phyloP scores from a whole-genome alignment of 2,888 invertebrate species.

The Digitonthophagus gazella region DNA sequence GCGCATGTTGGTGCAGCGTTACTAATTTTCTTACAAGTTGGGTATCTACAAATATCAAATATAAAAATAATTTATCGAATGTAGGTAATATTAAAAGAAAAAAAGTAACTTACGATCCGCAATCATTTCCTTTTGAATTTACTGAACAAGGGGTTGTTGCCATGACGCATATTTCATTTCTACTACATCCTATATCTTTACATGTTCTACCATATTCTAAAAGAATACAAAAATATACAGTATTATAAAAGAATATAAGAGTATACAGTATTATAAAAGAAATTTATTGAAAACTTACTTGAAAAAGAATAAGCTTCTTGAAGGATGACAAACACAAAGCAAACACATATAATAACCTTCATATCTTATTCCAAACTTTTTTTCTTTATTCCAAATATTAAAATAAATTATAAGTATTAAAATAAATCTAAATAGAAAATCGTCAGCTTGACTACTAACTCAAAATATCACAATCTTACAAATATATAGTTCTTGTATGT shows the following conservation, averaged over 20 bases:
- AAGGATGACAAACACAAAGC: slow-evolving; percentile 27
- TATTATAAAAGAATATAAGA: too few relatives aligned
- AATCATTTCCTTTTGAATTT: slow-evolving; percentile 54
- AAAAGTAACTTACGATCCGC: slow-evolving; percentile 50
- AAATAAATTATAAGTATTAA: too few relatives aligned
- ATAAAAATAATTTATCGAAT: too few relatives aligned
- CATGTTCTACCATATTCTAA: slow-evolving; percentile 77
- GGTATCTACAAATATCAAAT: slow-evolving; percentile 42
- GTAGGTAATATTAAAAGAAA: too few relatives aligned
- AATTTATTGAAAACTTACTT: slow-evolving; percentile 34
- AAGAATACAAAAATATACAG: too few relatives aligned
- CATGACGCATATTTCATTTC: slow-evolving; percentile 69
- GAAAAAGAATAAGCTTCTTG: slow-evolving; percentile 36
- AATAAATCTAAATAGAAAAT: too few relatives aligned
- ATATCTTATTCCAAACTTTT: too few relatives aligned
- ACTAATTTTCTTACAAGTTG: slow-evolving; percentile 45
- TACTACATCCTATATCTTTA: slow-evolving; percentile 74
- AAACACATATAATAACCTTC: slow-evolving; percentile 23
- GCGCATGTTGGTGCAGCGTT: slow-evolving; percentile 41
- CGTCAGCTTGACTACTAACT: too few relatives aligned
- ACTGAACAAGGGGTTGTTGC: slow-evolving; percentile 69
- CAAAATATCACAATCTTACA: too few relatives aligned
- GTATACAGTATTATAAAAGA: neutral
- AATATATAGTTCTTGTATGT: too few relatives aligned
- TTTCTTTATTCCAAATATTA: too few relatives aligned